Evolutionary conservation across 2,888 invertebrate species (phyloP).

Genomic region (Sturmia bella): DNA sequence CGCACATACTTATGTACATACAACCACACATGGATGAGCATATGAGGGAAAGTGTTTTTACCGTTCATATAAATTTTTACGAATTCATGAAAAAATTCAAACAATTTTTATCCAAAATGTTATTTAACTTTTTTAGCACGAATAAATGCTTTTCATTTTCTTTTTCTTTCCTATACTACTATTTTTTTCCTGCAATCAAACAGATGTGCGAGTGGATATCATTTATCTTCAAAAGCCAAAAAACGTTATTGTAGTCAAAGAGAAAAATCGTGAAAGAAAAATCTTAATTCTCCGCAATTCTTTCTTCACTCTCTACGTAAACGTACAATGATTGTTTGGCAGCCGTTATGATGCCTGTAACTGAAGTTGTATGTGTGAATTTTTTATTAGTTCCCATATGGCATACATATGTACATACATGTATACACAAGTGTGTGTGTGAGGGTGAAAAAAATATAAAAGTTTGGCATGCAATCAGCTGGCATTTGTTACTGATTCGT

Average conservation of each 20-base stretch:
- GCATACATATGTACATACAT: not conserved
- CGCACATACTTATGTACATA: not conserved
- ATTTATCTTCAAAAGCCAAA: constrained; percentile 15
- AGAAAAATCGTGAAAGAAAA: constrained; percentile 36
- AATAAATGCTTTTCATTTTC: not conserved
- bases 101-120: constrained; percentile 29
- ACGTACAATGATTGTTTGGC: not conserved
- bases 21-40: not conserved
- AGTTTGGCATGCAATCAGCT: constrained; percentile 66
- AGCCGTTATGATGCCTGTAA: not conserved
- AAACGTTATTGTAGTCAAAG: constrained; percentile 24
- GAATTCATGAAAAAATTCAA: constrained; percentile 12
- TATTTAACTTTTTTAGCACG: not conserved
- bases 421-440: not conserved
- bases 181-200: not conserved
- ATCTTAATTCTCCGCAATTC: constrained; percentile 10
- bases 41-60: not conserved
- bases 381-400: no score
- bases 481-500: constrained; percentile 67
- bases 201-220: constrained; percentile 9
- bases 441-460: constrained; percentile 37
- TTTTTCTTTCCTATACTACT: not conserved
- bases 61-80: not conserved
- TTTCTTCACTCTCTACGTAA: not conserved
- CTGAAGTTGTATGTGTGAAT: not conserved